Percentiles rank a stretch among this genome's conserved stretches.
phyloP scores from a whole-genome alignment of 1,140 invertebrate species.

The Drosophila chauvacae region DNA sequence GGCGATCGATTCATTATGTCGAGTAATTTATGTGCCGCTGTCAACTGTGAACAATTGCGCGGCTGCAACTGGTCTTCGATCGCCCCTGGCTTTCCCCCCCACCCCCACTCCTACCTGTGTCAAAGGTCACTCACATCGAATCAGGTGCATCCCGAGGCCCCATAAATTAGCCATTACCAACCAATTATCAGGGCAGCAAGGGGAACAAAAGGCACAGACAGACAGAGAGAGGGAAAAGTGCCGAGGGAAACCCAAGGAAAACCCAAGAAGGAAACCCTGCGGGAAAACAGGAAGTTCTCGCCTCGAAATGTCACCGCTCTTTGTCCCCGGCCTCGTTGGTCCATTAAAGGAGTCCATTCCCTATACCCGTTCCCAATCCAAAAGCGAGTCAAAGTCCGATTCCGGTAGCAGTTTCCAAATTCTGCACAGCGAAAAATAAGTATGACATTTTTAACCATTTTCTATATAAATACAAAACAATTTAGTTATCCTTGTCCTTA shows the following conservation, averaged over 20 bases:
- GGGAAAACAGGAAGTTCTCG: conserved; percentile 52
- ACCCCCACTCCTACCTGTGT: conserved; percentile 8
- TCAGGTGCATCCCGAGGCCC: conserved; percentile 61
- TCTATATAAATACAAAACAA: background rate
- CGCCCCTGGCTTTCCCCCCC: conserved; percentile 21
- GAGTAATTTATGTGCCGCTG: conserved; percentile 71
- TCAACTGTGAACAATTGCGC: conserved; percentile 71
- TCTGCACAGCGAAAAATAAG: conserved; percentile 15
- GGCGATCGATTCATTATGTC: conserved; percentile 68
- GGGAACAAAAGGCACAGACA: conserved; percentile 11
- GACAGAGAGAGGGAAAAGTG: conserved; percentile 26
- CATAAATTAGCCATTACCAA: conserved; percentile 76
- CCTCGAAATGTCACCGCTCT: conserved; percentile 40
- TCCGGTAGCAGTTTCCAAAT: conserved; percentile 30
- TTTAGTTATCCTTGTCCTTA: background rate
- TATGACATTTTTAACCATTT: background rate
- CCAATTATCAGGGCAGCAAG: conserved; percentile 57
- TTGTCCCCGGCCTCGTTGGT: conserved; percentile 28
- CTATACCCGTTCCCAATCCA: background rate
- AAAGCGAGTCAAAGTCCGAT: conserved; percentile 13
- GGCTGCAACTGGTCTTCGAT: conserved; percentile 78
- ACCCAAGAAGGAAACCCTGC: conserved; percentile 3
- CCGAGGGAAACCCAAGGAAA: conserved; percentile 11
- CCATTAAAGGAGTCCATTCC: conserved; percentile 11
- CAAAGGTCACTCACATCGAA: conserved; percentile 67